Conservation (phyloP, 30 jellyfish, hydroid and myxozoan genomes). For the Morbakka virulenta region DNA sequence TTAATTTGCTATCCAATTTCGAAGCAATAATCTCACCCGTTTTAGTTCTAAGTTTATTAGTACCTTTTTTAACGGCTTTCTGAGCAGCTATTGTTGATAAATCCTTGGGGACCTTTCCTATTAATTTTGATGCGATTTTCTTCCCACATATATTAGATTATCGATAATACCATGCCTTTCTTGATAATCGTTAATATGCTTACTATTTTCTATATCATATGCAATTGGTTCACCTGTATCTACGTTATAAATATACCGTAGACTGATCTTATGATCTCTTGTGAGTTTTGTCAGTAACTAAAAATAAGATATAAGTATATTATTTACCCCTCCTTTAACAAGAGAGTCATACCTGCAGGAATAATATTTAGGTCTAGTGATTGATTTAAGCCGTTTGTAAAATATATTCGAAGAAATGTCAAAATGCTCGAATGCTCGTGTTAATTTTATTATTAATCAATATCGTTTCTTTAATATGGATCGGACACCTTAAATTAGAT, state of each 20-base stretch:
- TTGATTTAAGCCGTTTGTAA: slow-evolving; percentile 6
- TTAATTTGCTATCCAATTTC: slow-evolving; percentile 4
- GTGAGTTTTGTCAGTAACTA: no score
- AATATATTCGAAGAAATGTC: background rate
- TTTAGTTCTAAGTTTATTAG: background rate
- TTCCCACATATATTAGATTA: slow-evolving; percentile 1
- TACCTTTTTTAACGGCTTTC: background rate
- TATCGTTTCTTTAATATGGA: slow-evolving; percentile 18
- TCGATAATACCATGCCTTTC: slow-evolving; percentile 6
- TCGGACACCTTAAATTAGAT: slow-evolving; percentile 9
- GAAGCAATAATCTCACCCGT: slow-evolving; percentile 7
- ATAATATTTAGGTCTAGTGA: slow-evolving; percentile 15
- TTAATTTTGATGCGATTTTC: slow-evolving; percentile 11
- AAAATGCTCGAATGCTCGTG: slow-evolving; percentile 5
- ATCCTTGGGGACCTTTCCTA: slow-evolving; percentile 16
- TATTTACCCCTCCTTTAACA: no score
- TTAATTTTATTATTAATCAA: background rate
- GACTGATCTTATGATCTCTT: no score
- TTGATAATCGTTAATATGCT: no score
- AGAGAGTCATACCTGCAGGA: no score
- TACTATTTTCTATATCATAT: no score
- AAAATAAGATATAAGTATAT: no score
- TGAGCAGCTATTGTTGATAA: background rate
- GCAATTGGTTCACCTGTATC: slow-evolving; percentile 14
- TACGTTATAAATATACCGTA: background rate